Percentiles rank a stretch among this genome's conserved stretches.
phyloP scores from a whole-genome alignment of 2,797 vertebrate genomes.

The Coregonus sp. region DNA sequence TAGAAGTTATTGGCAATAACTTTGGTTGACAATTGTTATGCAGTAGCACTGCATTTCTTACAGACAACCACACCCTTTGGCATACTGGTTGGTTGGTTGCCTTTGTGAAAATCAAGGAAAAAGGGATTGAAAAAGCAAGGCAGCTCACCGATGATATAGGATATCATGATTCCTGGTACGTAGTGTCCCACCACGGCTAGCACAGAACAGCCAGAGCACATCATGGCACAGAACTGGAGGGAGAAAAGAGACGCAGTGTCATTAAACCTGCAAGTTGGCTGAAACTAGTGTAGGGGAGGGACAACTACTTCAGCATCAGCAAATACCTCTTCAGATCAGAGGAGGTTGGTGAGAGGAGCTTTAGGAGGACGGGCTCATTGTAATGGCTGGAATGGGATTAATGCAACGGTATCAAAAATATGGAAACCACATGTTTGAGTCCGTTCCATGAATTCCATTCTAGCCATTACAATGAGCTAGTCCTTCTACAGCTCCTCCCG shows the following conservation, averaged over 20 bases:
- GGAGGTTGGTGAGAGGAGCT: no score
- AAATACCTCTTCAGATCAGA: not conserved
- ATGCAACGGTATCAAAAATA: no score
- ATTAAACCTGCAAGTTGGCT: not conserved
- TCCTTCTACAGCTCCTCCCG: no score
- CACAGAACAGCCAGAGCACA: slow-evolving; percentile 86
- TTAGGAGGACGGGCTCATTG: no score
- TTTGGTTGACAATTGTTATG: not conserved
- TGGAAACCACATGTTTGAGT: no score
- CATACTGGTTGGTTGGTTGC: not conserved
- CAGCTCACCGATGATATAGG: slow-evolving; percentile 93
- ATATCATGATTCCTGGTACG: slow-evolving; percentile 98
- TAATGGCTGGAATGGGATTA: no score
- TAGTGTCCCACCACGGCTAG: slow-evolving; percentile 92
- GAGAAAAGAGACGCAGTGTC: not conserved
- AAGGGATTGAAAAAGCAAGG: not conserved
- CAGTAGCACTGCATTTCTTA: not conserved
- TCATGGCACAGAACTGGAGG: slow-evolving; percentile 89
- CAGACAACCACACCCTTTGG: not conserved
- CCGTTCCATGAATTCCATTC: no score
- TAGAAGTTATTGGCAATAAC: not conserved
- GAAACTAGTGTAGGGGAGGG: not conserved
- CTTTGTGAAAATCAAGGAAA: not conserved
- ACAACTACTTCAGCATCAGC: not conserved
- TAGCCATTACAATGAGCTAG: no score